Percentiles rank a stretch among this genome's conserved stretches.
Conservation (phyloP, 2,888 invertebrate species). For the Pegoplata infirma region DNA sequence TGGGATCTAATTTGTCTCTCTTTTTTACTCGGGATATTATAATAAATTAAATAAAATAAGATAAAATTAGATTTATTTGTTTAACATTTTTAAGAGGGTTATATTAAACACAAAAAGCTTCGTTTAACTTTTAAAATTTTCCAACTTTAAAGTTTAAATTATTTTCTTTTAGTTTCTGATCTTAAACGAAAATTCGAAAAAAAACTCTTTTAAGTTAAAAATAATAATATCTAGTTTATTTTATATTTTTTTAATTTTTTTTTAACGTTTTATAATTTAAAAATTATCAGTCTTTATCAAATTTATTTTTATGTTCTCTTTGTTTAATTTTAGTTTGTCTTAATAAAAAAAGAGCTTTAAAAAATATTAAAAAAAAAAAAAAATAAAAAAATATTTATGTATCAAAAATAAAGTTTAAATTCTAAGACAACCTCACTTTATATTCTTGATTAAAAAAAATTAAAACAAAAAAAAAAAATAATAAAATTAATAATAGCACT, state of each 20-base stretch:
- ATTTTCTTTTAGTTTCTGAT: too few species aligned
- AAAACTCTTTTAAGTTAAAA: neutral
- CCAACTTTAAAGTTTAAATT: too few species aligned
- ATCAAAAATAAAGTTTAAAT: neutral
- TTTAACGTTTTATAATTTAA: neutral
- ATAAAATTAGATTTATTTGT: too few species aligned
- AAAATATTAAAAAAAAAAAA: too few species aligned
- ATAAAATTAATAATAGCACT: neutral
- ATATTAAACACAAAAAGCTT: too few species aligned
- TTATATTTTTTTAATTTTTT: neutral
- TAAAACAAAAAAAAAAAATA: neutral
- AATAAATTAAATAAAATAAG: too few species aligned
- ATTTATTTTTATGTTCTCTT: neutral
- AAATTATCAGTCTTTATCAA: neutral
- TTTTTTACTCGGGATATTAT: too few species aligned
- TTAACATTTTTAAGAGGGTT: too few species aligned
- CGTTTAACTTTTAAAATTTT: too few species aligned
- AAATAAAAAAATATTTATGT: slow-evolving; percentile 7
- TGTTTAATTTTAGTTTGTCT: neutral
- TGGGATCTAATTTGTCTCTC: too few species aligned
- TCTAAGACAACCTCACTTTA: neutral
- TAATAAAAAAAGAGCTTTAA: neutral
- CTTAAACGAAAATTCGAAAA: too few species aligned
- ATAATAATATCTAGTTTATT: neutral
- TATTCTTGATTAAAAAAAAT: neutral